Conservation (phyloP, 2,888 invertebrate species). For the Agrilus biguttatus region DNA sequence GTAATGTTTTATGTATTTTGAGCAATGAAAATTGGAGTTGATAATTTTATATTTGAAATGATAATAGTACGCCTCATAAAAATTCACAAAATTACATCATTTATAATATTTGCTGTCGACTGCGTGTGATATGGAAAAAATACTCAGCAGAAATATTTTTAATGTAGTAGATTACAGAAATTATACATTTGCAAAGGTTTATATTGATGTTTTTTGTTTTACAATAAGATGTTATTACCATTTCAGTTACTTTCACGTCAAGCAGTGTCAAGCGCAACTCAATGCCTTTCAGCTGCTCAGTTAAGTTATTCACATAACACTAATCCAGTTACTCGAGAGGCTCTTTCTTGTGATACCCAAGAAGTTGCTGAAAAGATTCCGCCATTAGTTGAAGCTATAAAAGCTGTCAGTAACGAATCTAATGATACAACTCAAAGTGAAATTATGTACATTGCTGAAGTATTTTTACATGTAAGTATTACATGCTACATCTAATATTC, state of each 20-base stretch:
- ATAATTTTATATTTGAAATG: too few species aligned
- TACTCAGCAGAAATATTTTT: too few species aligned
- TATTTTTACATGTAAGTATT: conserved; percentile 56
- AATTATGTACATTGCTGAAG: conserved; percentile 69
- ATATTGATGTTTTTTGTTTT: too few species aligned
- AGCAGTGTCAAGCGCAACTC: conserved; percentile 78
- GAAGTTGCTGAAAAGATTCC: conserved; percentile 67
- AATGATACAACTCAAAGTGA: conserved; percentile 64
- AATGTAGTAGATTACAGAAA: too few species aligned
- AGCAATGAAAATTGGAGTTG: too few species aligned
- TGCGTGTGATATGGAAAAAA: too few species aligned
- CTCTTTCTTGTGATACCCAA: conserved; percentile 58
- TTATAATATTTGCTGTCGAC: too few species aligned
- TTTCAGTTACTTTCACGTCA: conserved; percentile 64
- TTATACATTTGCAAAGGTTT: too few species aligned
- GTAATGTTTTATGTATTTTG: too few species aligned
- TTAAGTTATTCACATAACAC: conserved; percentile 63
- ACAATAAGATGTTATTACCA: conserved; percentile 11
- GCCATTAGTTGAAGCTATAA: conserved; percentile 63
- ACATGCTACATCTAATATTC: background rate
- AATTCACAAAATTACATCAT: too few species aligned
- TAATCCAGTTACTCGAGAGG: conserved; percentile 54
- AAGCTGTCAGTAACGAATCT: conserved; percentile 51
- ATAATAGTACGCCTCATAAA: too few species aligned
- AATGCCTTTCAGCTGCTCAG: conserved; percentile 79